A percentile compares a stretch with the other conserved stretches of the same genome.
Conservation (phyloP, 1,140 invertebrate genomes). For the Papilio xuthus region DNA sequence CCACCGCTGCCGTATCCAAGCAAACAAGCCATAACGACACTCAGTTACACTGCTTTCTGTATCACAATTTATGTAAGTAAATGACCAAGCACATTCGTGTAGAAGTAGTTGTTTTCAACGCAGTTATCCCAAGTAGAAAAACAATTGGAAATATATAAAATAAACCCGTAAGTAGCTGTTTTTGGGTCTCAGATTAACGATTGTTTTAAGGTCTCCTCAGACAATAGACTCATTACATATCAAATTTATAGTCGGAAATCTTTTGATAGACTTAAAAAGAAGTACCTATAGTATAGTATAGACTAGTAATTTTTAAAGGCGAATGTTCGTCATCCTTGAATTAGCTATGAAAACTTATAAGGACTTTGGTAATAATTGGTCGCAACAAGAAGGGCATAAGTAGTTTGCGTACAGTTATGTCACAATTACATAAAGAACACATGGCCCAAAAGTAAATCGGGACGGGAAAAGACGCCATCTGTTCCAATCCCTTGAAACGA, state of each 20-base stretch:
- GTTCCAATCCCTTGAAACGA: conserved; percentile 16
- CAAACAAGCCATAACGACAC: conserved; percentile 17
- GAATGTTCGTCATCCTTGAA: too few species aligned
- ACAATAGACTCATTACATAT: not conserved
- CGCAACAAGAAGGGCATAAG: not conserved
- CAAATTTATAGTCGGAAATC: not conserved
- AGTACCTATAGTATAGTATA: too few species aligned
- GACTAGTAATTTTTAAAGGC: too few species aligned
- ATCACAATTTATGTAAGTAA: conserved; percentile 9
- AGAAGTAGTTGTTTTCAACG: not conserved
- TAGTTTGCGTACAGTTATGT: not conserved
- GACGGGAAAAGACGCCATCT: conserved; percentile 7
- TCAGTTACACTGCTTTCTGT: conserved; percentile 18
- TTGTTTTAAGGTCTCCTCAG: not conserved
- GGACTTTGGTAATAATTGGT: not conserved
- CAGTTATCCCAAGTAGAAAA: not conserved
- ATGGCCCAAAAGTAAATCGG: conserved; percentile 19
- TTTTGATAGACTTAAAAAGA: too few species aligned
- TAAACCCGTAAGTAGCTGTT: not conserved
- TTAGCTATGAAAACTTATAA: too few species aligned
- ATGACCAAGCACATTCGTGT: not conserved
- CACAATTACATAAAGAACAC: conserved; percentile 1
- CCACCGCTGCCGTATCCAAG: conserved; percentile 1
- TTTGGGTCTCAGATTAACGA: not conserved
- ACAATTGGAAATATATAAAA: not conserved